Evolutionary conservation across 2,113 vertebrate species (phyloP), one percentile per base, ranked within the genome.

Genomic region (Nibea coibor): DNA sequence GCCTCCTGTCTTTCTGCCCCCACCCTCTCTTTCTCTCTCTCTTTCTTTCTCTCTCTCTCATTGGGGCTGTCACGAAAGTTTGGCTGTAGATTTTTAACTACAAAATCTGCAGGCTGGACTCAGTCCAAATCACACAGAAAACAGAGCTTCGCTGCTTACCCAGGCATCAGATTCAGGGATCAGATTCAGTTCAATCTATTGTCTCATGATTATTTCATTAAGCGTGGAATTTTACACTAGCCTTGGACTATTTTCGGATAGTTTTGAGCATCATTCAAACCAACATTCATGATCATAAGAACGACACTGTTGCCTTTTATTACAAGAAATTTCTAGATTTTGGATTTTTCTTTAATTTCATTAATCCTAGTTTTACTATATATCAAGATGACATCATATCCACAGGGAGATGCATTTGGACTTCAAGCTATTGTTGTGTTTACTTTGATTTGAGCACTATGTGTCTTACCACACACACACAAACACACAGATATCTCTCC

Each of bases 131-230:
- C 19, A 73, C 15, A 43, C 20, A 45, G 10, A 2, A 69, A 45
- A 70, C n/a, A 39, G 39, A 57, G 59, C 45, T 67, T 35, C n/a
- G 22, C 26, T 58, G 24, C 16, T 43, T 20, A 61, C 17, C 20
- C 22, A 11, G 20, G 7, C 14, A 50, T 14, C 17, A 20, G 4
- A 45, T 16, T 28, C 57, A 15, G n/a, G 22, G 22, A 26, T 61
- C 22, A 43, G 16, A 59, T 51, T n/a, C 45, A 54, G 31, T 74
- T 68, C 22, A 68, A 48, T 62, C 57, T 17, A 26, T 24, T 51
- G 54, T 61, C 63, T 81, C 79, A 68, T 68, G 54, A 24, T 59
- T 22, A 51, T 81, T 74, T 74, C 14, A 73, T 43, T 51, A 14
- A 58, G 78, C 0, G 1, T 51, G 42, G 43, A 59, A 68, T 81